Percentiles rank a stretch among this genome's conserved stretches.
Conservation (phyloP, 2,113 vertebrate genomes). For the Lasiurus cinereus region DNA sequence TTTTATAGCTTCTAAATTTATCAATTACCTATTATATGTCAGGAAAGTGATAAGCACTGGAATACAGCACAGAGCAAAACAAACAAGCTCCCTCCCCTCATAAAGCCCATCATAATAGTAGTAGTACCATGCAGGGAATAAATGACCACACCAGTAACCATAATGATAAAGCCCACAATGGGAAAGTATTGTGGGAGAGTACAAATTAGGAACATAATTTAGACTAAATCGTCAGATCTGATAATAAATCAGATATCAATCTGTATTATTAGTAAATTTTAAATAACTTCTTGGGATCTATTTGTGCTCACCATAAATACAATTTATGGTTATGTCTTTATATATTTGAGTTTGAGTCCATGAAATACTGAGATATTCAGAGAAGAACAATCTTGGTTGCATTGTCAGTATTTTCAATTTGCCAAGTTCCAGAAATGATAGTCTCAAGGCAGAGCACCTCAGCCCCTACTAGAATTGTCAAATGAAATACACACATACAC, state of each 20-base stretch:
- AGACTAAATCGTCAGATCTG: neutral
- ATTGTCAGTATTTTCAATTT: neutral
- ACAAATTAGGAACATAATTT: neutral
- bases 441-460: neutral
- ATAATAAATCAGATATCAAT: too few species aligned
- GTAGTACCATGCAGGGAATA: neutral
- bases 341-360: neutral
- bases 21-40: neutral
- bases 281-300: neutral
- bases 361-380: constrained; percentile 2
- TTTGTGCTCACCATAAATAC: neutral
- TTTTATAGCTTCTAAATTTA: neutral
- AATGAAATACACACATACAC: neutral
- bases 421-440: neutral
- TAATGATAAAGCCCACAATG: neutral
- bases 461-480: neutral
- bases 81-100: neutral
- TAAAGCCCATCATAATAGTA: neutral
- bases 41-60: neutral
- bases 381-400: neutral
- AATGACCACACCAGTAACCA: neutral
- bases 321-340: neutral
- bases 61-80: neutral
- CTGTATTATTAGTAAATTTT: neutral
- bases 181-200: neutral